A percentile compares a stretch with the other conserved stretches of the same genome.
Conservation (phyloP, 1,140 invertebrate genomes). For the Paracyclopina nana region DNA sequence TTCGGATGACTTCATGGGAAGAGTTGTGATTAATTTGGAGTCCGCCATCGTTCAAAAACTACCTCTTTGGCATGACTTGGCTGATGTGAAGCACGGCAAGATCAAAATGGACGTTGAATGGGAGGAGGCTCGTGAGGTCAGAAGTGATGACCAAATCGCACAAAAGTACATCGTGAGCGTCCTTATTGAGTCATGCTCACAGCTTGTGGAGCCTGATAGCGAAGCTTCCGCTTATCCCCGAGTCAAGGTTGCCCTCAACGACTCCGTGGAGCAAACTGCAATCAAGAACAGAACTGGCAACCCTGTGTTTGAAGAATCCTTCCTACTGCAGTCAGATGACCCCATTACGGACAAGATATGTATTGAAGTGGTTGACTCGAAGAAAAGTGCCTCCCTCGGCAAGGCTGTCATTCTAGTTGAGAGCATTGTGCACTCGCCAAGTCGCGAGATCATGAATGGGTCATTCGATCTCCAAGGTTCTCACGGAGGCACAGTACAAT, state of each 20-base stretch:
- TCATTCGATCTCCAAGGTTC: too few species aligned
- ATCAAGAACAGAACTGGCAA: background rate
- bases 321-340: background rate
- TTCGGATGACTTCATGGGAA: conserved; percentile 9
- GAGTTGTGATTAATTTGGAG: background rate
- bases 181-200: background rate
- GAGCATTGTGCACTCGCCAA: too few species aligned
- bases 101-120: background rate
- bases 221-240: background rate
- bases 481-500: too few species aligned
- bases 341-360: background rate
- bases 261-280: background rate
- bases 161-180: background rate
- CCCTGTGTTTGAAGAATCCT: background rate
- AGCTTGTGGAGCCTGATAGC: background rate
- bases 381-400: background rate
- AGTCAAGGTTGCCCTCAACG: background rate
- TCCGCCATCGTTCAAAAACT: background rate
- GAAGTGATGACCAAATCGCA: background rate
- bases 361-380: background rate
- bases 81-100: background rate
- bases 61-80: background rate
- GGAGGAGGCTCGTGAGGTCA: background rate
- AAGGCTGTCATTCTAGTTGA: too few species aligned
- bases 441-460: too few species aligned